Percentiles rank a stretch among this genome's conserved stretches.
phyloP scores from a whole-genome alignment of 2,888 invertebrate species.

The Didymodactylos carnosus region DNA sequence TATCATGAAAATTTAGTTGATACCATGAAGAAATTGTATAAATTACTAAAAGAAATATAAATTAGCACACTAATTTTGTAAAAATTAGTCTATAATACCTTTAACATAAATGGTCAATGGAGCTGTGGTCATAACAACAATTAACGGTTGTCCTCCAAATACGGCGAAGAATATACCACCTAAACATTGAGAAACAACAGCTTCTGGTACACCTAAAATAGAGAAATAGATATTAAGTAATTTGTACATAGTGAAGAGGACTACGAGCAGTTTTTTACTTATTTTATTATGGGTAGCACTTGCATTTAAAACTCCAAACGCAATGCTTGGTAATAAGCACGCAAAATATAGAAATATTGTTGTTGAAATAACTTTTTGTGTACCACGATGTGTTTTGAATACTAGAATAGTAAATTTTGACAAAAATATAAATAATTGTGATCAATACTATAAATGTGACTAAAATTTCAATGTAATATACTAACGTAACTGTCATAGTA shows the following conservation, averaged over 20 bases:
- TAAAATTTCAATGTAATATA: conserved; percentile 18
- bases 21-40: conserved; percentile 36
- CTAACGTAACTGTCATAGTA: conserved; percentile 42
- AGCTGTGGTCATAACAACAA: conserved; percentile 43
- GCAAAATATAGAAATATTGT: conserved; percentile 43
- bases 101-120: conserved; percentile 44
- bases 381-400: conserved; percentile 36
- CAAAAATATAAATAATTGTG: neutral
- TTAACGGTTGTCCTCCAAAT: conserved; percentile 43
- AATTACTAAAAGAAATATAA: neutral
- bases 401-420: conserved; percentile 24
- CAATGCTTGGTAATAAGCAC: conserved; percentile 42
- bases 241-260: too few relatives aligned
- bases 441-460: neutral
- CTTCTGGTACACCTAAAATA: conserved; percentile 41
- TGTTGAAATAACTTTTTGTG: conserved; percentile 41
- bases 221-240: too few relatives aligned
- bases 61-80: neutral
- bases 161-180: conserved; percentile 42
- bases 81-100: conserved; percentile 26
- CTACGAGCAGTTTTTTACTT: too few relatives aligned
- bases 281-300: conserved; percentile 8
- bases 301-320: conserved; percentile 42
- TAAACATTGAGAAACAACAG: conserved; percentile 40
- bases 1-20: conserved; percentile 39